phyloP scores from a whole-genome alignment of 2,113 vertebrate genomes.

The Pollimyrus isidori region DNA sequence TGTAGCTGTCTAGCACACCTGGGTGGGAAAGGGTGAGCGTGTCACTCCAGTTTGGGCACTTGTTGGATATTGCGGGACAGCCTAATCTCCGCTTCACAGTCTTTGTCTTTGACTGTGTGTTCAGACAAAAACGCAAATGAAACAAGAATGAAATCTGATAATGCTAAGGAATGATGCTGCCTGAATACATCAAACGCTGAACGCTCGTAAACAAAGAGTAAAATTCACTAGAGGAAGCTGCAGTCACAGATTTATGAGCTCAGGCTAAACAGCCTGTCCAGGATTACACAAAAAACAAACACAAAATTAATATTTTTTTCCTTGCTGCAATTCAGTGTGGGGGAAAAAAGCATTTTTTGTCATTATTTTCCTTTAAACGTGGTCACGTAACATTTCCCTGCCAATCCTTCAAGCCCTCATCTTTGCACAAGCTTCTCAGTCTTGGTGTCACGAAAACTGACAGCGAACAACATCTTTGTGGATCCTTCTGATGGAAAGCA shows the following conservation, averaged over 20 bases:
- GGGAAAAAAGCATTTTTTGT: too few relatives aligned
- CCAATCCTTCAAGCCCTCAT: background rate
- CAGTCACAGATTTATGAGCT: background rate
- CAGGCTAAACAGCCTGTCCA: background rate
- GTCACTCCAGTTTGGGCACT: background rate
- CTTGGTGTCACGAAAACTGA: background rate
- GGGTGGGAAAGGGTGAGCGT: background rate
- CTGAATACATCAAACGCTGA: background rate
- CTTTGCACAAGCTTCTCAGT: background rate
- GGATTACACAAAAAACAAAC: background rate
- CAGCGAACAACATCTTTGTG: background rate
- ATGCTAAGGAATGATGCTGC: background rate
- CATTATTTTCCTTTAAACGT: background rate
- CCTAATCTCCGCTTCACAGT: background rate
- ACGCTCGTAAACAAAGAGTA: background rate
- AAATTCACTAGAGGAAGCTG: background rate
- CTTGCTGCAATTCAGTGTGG: background rate
- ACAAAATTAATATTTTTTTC: background rate
- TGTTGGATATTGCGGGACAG: background rate
- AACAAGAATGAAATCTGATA: background rate
- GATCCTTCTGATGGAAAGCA: constrained; percentile 11
- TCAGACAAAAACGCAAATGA: background rate
- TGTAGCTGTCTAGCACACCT: constrained; percentile 8
- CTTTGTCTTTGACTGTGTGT: background rate
- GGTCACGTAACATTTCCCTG: background rate